phyloP scores from a whole-genome alignment of 2,797 vertebrate species.

The Neosilurus hyrtlii region DNA sequence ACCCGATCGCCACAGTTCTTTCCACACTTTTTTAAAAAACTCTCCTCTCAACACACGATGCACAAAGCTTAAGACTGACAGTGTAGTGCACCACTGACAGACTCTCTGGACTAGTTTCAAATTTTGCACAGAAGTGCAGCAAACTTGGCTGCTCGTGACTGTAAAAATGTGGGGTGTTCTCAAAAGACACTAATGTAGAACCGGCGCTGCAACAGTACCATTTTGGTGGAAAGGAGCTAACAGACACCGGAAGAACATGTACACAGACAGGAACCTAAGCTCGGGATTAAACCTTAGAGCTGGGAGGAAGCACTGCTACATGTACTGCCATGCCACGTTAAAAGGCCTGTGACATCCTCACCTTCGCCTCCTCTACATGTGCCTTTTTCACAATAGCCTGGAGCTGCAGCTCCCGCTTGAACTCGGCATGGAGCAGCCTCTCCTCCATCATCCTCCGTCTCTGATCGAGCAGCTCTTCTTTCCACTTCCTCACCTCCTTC shows the following conservation, averaged over 20 bases:
- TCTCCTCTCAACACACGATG: no score
- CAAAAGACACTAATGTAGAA: no score
- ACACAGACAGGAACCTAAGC: not conserved
- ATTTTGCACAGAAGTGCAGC: no score
- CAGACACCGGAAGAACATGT: not conserved
- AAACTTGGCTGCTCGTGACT: no score
- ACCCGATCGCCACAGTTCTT: no score
- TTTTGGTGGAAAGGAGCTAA: not conserved
- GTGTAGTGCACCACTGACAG: no score
- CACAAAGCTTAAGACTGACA: no score
- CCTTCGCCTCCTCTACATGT: constrained; percentile 98
- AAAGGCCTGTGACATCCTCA: constrained; percentile 51
- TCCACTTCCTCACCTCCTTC: constrained; percentile 98
- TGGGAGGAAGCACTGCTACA: not conserved
- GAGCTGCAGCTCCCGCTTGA: constrained; percentile 93
- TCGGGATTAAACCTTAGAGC: not conserved
- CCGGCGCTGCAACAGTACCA: no score
- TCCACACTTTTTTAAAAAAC: no score
- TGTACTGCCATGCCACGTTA: not conserved
- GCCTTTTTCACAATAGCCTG: constrained; percentile 99
- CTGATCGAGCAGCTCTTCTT: constrained; percentile 94
- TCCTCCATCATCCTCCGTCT: constrained; percentile 97
- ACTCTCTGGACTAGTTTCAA: no score
- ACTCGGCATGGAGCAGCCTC: constrained; percentile 92
- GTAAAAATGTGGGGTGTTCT: no score